Conservation (phyloP, 2,113 vertebrate genomes). For the Pygoscelis adeliae region DNA sequence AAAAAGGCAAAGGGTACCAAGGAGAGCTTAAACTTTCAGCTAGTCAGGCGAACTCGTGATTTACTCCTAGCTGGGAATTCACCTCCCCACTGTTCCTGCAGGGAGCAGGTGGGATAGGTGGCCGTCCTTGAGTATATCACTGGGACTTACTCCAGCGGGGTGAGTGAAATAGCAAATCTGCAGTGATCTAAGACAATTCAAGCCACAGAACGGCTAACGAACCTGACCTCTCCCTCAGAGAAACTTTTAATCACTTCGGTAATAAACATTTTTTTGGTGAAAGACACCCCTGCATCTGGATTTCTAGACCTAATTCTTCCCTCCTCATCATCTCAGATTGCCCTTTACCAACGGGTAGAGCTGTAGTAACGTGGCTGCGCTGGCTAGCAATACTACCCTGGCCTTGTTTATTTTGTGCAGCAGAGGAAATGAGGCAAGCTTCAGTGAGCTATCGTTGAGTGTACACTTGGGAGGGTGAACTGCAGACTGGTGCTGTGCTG, state of each 20-base stretch:
- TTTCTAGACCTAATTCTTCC: not conserved
- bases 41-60: not conserved
- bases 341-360: not conserved
- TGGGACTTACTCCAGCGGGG: not conserved
- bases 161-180: not conserved
- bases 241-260: not conserved
- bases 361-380: not conserved
- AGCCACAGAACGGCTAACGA: not conserved
- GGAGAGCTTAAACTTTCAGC: not conserved
- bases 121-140: not conserved
- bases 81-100: not conserved
- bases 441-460: not conserved
- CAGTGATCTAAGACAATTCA: not conserved
- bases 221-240: not conserved
- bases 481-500: not conserved
- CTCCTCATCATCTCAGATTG: not conserved
- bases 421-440: not conserved
- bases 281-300: not conserved
- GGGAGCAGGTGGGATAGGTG: not conserved
- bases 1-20: not conserved
- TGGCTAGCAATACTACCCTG: not conserved
- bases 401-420: not conserved
- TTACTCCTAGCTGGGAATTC: not conserved
- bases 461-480: not conserved
- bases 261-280: not conserved